phyloP scores from a whole-genome alignment of 1,140 invertebrate genomes.

The Drosophila ficusphila region DNA sequence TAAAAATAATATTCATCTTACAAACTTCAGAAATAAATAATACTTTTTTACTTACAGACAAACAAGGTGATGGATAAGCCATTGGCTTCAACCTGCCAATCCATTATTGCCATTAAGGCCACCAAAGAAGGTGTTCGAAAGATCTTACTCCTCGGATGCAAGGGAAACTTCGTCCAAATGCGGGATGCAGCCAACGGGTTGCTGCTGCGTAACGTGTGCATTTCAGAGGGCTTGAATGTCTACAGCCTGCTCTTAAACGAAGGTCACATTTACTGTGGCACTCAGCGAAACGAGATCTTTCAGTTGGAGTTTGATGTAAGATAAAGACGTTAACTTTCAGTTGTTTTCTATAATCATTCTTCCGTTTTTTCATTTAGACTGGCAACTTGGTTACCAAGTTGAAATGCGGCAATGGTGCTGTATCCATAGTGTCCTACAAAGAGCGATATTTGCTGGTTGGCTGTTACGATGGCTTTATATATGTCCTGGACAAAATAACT shows the following conservation, averaged over 20 bases:
- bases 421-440: slow-evolving; percentile 86
- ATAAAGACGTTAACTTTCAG: background rate
- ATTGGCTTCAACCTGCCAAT: slow-evolving; percentile 70
- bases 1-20: background rate
- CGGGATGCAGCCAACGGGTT: slow-evolving; percentile 88
- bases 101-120: slow-evolving; percentile 88
- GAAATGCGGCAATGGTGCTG: slow-evolving; percentile 87
- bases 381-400: slow-evolving; percentile 86
- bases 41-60: slow-evolving; percentile 36
- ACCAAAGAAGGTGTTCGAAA: slow-evolving; percentile 88
- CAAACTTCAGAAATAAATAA: too few species aligned
- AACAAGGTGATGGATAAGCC: slow-evolving; percentile 55
- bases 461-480: slow-evolving; percentile 90
- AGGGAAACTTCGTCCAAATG: slow-evolving; percentile 87
- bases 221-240: slow-evolving; percentile 87
- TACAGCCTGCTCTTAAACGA: slow-evolving; percentile 88
- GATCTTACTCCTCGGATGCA: slow-evolving; percentile 88
- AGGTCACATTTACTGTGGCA: slow-evolving; percentile 88
- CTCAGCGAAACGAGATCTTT: slow-evolving; percentile 87
- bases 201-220: slow-evolving; percentile 86
- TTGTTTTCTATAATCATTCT: background rate
- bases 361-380: slow-evolving; percentile 83
- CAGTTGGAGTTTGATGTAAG: slow-evolving; percentile 88
- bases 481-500: slow-evolving; percentile 86
- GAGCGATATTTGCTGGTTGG: slow-evolving; percentile 87